phyloP scores from a whole-genome alignment of 2,797 vertebrate species.

The Myioborus melanocephalus region DNA sequence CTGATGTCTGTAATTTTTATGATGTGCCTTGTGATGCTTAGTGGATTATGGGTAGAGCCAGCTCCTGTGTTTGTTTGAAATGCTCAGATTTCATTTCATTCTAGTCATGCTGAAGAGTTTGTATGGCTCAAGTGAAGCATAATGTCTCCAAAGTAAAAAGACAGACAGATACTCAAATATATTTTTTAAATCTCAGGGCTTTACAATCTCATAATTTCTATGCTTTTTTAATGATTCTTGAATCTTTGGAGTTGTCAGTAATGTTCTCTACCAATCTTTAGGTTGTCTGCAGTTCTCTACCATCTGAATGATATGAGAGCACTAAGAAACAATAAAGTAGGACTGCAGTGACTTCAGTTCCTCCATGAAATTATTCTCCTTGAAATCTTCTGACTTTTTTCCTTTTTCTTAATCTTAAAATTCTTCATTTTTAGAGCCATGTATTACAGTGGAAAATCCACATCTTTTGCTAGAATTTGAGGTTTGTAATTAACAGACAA shows the following conservation, averaged over 20 bases:
- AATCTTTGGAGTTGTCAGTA: neutral
- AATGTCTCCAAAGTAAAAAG: neutral
- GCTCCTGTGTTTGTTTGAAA: neutral
- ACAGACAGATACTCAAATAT: neutral
- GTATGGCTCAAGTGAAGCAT: neutral
- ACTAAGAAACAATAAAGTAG: neutral
- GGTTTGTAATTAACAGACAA: neutral
- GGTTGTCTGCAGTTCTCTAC: neutral
- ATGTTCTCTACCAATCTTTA: neutral
- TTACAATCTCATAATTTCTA: neutral
- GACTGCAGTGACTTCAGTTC: neutral
- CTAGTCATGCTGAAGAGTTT: neutral
- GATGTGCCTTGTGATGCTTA: neutral
- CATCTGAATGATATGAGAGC: neutral
- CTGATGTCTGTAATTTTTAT: neutral
- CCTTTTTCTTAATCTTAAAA: neutral
- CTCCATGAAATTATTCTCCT: neutral
- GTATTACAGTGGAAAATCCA: neutral
- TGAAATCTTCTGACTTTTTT: neutral
- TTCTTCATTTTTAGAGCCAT: neutral
- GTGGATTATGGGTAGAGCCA: neutral
- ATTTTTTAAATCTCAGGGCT: neutral
- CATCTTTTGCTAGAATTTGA: neutral
- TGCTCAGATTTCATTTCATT: neutral
- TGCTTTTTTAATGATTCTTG: neutral